A percentile compares a stretch with the other conserved stretches of the same genome.
Evolutionary conservation across 2,888 invertebrate genomes (phyloP).

Genomic region (Papilio demoleus): DNA sequence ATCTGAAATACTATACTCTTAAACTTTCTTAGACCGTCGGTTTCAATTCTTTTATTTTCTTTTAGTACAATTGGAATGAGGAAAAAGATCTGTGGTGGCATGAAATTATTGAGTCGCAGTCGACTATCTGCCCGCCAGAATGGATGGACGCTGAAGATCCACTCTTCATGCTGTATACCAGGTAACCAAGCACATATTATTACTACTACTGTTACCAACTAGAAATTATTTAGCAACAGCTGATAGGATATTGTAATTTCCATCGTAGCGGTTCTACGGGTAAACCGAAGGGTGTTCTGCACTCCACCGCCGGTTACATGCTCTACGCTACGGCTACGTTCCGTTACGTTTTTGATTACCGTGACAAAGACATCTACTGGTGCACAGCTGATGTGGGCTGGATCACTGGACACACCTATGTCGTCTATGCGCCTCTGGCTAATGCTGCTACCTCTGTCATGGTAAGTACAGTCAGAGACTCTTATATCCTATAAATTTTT

Average conservation of each 20-base stretch:
- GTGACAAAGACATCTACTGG: conserved; percentile 93
- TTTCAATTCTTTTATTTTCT: not conserved
- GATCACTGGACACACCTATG: conserved; percentile 97
- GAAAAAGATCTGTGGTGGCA: conserved; percentile 97
- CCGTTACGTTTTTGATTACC: conserved; percentile 97
- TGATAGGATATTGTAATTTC: too few relatives aligned
- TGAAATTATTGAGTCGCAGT: conserved; percentile 91
- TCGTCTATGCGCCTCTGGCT: conserved; percentile 97
- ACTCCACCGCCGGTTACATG: conserved; percentile 97
- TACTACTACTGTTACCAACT: not conserved
- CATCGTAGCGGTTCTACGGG: conserved; percentile 93
- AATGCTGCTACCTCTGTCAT: conserved; percentile 97
- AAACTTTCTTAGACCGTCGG: too few relatives aligned
- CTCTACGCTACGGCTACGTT: conserved; percentile 96
- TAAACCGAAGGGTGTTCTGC: conserved; percentile 98
- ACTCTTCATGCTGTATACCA: conserved; percentile 98
- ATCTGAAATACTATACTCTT: too few relatives aligned
- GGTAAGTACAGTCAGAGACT: conserved; percentile 80
- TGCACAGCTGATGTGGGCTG: conserved; percentile 98
- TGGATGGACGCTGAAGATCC: conserved; percentile 99
- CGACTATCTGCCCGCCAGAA: conserved; percentile 93
- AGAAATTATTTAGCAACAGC: too few relatives aligned
- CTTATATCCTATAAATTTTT: not conserved
- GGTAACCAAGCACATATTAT: conserved; percentile 65
- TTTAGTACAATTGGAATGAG: conserved; percentile 86